These are phyloP conservation scores for Opisthocomus hoazin DNA, from an alignment of 2,113 vertebrate genomes.

Conservation along the genomic window DNA sequence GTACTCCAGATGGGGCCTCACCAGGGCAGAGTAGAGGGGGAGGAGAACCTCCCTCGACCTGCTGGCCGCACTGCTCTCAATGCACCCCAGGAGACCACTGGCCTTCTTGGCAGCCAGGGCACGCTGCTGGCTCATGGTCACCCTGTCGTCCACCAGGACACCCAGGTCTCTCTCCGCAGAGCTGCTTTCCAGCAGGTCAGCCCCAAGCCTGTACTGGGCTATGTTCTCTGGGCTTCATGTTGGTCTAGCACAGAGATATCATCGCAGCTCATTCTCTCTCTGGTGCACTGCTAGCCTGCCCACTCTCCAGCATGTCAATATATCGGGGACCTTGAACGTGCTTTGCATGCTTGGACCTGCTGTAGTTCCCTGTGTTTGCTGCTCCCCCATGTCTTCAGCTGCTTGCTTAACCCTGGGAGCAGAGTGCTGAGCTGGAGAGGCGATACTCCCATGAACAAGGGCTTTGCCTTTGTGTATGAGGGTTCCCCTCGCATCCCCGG, in stretches of 20 bases:
- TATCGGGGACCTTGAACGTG: not conserved
- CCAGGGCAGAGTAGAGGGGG: too few species aligned
- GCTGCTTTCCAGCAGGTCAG: too few species aligned
- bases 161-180: too few species aligned
- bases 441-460: accelerated
- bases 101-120: too few species aligned
- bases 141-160: too few species aligned
- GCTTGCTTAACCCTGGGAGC: not conserved
- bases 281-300: not conserved
- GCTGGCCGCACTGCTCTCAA: too few species aligned
- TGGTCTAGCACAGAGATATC: accelerated
- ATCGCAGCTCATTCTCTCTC: not conserved
- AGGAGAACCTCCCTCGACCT: too few species aligned
- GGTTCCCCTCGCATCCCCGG: accelerated
- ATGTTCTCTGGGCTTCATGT: not conserved
- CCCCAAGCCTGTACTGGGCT: too few species aligned
- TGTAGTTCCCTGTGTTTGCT: not conserved
- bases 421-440: not conserved
- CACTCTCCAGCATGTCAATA: not conserved
- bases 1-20: too few species aligned
- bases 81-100: too few species aligned
- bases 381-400: accelerated
- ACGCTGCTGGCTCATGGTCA: too few species aligned
- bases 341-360: not conserved
- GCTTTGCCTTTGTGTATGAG: not conserved